Conservation (phyloP, 2,797 vertebrate genomes). For the Myripristis jacobus region DNA sequence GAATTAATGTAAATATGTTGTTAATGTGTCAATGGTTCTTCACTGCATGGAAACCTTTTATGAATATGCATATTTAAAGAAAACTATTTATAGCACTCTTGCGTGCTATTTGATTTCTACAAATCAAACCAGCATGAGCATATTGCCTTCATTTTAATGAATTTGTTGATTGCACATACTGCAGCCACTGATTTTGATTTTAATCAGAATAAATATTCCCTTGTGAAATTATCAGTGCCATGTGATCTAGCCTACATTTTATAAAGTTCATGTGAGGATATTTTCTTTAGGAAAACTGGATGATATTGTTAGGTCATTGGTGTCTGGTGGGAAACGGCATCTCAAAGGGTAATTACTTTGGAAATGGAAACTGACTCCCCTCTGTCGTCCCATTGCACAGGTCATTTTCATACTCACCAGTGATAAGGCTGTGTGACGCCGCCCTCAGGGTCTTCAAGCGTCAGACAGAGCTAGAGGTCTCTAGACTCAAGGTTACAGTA, state of each 20-base stretch:
- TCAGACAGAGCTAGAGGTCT: not conserved
- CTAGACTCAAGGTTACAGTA: not conserved
- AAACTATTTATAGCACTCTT: constrained; percentile 34
- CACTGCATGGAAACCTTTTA: constrained; percentile 33
- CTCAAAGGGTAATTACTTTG: constrained; percentile 1
- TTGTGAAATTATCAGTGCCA: not conserved
- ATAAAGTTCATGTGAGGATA: not conserved
- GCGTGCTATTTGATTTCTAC: constrained; percentile 31
- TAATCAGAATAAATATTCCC: constrained; percentile 42
- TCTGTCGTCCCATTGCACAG: not conserved
- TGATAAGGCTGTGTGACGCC: constrained; percentile 1
- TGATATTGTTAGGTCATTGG: not conserved
- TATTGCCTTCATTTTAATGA: not conserved
- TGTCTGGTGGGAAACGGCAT: not conserved
- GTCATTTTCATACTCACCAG: constrained; percentile 9
- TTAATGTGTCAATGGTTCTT: constrained; percentile 20
- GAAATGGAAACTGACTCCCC: not conserved
- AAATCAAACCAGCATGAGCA: constrained; percentile 11
- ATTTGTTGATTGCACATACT: constrained; percentile 1
- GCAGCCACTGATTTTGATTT: constrained; percentile 9
- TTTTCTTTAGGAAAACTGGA: not conserved
- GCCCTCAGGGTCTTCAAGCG: not conserved
- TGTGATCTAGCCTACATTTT: not conserved
- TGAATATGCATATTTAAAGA: constrained; percentile 48
- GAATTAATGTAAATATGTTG: constrained; percentile 42